These are phyloP conservation scores for Manis crassicaudata DNA, from an alignment of 2,797 vertebrate species.

Conservation along the genomic window DNA sequence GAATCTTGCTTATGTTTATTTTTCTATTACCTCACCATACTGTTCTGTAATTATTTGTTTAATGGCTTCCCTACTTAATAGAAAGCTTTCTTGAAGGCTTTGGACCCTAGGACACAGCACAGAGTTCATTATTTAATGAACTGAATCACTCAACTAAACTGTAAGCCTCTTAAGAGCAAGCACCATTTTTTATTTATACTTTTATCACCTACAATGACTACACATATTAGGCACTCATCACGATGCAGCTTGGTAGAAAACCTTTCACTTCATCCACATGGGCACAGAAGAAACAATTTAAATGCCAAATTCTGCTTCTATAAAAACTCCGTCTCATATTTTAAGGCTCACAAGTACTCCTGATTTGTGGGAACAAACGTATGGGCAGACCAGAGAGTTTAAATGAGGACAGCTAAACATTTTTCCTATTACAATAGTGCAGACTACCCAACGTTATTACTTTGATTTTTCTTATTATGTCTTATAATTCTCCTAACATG, in stretches of 20 bases:
- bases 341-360: slow-evolving; percentile 44
- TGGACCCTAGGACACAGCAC: neutral
- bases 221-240: neutral
- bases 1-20: neutral
- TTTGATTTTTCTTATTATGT: neutral
- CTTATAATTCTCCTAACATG: neutral
- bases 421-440: neutral
- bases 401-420: slow-evolving; percentile 36
- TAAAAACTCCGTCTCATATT: slow-evolving; percentile 30
- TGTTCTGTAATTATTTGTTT: neutral
- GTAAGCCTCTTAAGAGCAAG: slow-evolving; percentile 28
- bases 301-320: slow-evolving; percentile 29
- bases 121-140: slow-evolving; percentile 35
- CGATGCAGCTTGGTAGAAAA: slow-evolving; percentile 13
- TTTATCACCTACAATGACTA: neutral
- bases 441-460: slow-evolving; percentile 19
- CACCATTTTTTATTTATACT: neutral
- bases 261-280: slow-evolving; percentile 19
- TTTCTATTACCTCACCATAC: slow-evolving; percentile 13
- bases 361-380: slow-evolving; percentile 37
- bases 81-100: neutral
- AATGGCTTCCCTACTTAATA: slow-evolving; percentile 1
- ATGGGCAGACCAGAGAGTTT: slow-evolving; percentile 45
- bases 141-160: slow-evolving; percentile 18
- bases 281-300: slow-evolving; percentile 54